Base-by-base conservation (phyloP, 1,140 invertebrate species). In the Drosophila pectinifera region DNA sequence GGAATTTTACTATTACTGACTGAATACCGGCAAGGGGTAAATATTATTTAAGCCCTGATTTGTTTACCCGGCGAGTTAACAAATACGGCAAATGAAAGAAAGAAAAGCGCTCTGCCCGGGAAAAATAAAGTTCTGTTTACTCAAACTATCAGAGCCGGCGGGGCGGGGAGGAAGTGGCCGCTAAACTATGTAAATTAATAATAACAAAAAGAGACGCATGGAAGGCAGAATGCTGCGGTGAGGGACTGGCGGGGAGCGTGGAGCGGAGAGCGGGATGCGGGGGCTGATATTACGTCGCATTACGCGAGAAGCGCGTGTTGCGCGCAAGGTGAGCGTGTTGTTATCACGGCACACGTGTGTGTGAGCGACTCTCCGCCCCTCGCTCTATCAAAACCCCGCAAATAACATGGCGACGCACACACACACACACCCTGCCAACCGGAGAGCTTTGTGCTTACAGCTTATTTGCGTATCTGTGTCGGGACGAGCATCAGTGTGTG, bases 301-400 rank as follows among this genome's bases (percentile, higher is more conserved):
- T 88, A 86, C 82, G 82, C 64, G 74, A 72, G 67, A 69, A 82
- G 80, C 83, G 82, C 79, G 78, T 88, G 82, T 57, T 81, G 53
- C 65, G 78, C 74, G 79, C 82, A 85, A 86, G 82, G 82, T 86
- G 82, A 86, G 79, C 82, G 75, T 69, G 82, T 88, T 85, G 83
- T 86, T 86, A 86, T 86, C 83, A 86, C 88, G 88, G 79, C 80
- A 88, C 79, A 72, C 73, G 75, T 78, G 48, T 38, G 48, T 38
- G 59, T 54, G 39, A 31, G 41, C 31, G 28, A 14, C 28, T 34
- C 42, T 20, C 20, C 20, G 42, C 13, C 22, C 16, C 48, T 45
- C 41, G 18, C 41, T 48, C 56, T 86, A 88, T 86, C 83, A 88
- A 82, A 86, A 72, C 74, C 58, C 59, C 62, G 70, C 63, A 75